Conservation (phyloP, 2,113 vertebrate genomes). For the Progne subis region DNA sequence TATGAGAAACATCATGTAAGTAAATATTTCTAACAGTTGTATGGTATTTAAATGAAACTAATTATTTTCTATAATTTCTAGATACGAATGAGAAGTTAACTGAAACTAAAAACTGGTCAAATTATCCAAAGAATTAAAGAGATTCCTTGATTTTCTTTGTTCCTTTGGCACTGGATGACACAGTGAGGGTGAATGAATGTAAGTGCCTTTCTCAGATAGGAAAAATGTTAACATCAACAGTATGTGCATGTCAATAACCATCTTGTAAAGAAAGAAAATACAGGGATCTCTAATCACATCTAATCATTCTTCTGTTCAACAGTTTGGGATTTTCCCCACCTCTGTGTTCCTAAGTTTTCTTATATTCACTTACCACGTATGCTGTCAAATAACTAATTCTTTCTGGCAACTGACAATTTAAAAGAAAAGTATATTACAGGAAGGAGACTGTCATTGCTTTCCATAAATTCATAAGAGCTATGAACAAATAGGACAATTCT, state of each 20-base stretch:
- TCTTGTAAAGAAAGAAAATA: not conserved
- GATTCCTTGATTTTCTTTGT: not conserved
- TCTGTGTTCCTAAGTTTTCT: not conserved
- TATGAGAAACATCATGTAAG: not conserved
- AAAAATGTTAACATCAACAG: constrained; percentile 5
- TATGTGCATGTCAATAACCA: not conserved
- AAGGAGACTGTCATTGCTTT: not conserved
- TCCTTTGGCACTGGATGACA: not conserved
- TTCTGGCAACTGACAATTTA: not conserved
- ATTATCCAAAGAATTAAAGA: not conserved
- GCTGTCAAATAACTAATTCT: not conserved
- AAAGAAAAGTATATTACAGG: not conserved
- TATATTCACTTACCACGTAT: not conserved
- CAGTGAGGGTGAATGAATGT: not conserved
- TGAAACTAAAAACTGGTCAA: not conserved
- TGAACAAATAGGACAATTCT: not conserved
- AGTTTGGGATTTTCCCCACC: not conserved
- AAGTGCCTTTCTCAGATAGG: not conserved
- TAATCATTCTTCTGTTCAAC: not conserved
- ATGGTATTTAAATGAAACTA: not conserved
- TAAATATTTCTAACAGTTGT: not conserved
- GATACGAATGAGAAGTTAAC: not conserved
- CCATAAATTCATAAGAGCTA: not conserved
- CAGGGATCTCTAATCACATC: not conserved
- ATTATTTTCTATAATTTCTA: not conserved